These are phyloP conservation scores for Anodontia alba DNA, from an alignment of 2,888 invertebrate species.

Conservation along the genomic window DNA sequence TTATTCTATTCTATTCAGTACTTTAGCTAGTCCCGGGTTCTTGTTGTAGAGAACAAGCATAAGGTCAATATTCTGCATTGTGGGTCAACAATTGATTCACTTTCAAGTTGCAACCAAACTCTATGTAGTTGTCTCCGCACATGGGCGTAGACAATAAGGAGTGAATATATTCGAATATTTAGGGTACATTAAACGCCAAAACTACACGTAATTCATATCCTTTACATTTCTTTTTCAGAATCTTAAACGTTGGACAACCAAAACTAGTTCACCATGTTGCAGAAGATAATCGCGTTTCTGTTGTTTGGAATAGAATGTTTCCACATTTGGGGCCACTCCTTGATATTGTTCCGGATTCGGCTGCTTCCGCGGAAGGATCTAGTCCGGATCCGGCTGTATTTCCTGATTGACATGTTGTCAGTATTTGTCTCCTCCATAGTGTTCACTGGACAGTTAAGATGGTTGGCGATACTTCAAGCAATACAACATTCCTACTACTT, in stretches of 20 bases:
- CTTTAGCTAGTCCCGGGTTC: too few relatives aligned
- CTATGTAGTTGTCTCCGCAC: too few relatives aligned
- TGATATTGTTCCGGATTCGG: slow-evolving; percentile 76
- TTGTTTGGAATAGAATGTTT: slow-evolving; percentile 73
- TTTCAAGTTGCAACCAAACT: too few relatives aligned
- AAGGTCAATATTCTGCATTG: too few relatives aligned
- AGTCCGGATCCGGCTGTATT: slow-evolving; percentile 76
- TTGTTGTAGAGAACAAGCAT: too few relatives aligned
- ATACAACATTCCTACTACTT: slow-evolving; percentile 78
- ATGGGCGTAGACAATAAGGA: too few relatives aligned
- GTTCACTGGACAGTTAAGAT: slow-evolving; percentile 71
- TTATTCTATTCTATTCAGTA: too few relatives aligned
- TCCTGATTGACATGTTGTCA: slow-evolving; percentile 75
- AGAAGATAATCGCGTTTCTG: slow-evolving; percentile 52
- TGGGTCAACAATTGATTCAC: too few relatives aligned
- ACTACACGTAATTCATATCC: too few relatives aligned
- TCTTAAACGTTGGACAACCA: neutral
- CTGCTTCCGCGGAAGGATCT: slow-evolving; percentile 79
- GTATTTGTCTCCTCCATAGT: slow-evolving; percentile 74
- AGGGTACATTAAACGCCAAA: too few relatives aligned
- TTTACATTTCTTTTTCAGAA: neutral
- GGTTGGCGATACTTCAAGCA: slow-evolving; percentile 75
- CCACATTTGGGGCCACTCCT: slow-evolving; percentile 74
- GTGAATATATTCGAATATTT: too few relatives aligned
- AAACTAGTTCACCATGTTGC: slow-evolving; percentile 11